phyloP scores from a whole-genome alignment of 92 coral and sea anemone species.

The Siderastrea radians region DNA sequence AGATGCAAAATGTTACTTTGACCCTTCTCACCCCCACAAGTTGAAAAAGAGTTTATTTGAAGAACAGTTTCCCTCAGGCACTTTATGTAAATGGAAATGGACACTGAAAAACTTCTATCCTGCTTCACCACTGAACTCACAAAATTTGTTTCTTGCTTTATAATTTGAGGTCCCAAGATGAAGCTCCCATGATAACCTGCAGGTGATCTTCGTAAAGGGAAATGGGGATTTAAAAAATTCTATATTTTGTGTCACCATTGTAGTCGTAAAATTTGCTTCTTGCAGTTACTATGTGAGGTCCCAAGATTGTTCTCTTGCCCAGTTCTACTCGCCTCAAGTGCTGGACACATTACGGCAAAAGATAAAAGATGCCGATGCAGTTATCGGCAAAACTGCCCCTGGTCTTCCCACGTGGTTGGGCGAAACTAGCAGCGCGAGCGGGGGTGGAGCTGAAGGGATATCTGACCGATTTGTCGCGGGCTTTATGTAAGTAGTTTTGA shows the following conservation, averaged over 20 bases:
- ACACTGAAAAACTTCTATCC: too few species aligned
- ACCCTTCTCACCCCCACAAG: too few species aligned
- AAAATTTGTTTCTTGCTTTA: too few species aligned
- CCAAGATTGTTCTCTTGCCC: conserved; percentile 38
- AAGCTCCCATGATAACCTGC: too few species aligned
- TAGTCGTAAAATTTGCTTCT: not conserved
- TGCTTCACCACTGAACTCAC: too few species aligned
- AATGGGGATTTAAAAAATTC: not conserved
- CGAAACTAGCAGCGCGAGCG: conserved; percentile 88
- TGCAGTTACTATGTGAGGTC: conserved; percentile 73
- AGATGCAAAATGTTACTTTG: too few species aligned
- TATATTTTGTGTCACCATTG: not conserved
- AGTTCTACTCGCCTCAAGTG: conserved; percentile 79
- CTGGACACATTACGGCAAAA: conserved; percentile 75
- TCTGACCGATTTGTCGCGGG: conserved; percentile 86
- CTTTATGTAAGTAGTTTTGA: conserved; percentile 66
- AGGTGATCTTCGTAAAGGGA: too few species aligned
- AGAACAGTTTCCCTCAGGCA: too few species aligned
- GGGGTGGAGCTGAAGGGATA: conserved; percentile 83
- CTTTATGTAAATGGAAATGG: too few species aligned
- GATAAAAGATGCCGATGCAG: conserved; percentile 50
- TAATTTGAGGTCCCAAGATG: too few species aligned
- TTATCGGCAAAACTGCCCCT: conserved; percentile 59
- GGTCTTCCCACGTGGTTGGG: conserved; percentile 83
- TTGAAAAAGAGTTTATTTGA: too few species aligned